Evolutionary conservation across 2,888 invertebrate species (phyloP).

Genomic region (Hydraecia micacea): DNA sequence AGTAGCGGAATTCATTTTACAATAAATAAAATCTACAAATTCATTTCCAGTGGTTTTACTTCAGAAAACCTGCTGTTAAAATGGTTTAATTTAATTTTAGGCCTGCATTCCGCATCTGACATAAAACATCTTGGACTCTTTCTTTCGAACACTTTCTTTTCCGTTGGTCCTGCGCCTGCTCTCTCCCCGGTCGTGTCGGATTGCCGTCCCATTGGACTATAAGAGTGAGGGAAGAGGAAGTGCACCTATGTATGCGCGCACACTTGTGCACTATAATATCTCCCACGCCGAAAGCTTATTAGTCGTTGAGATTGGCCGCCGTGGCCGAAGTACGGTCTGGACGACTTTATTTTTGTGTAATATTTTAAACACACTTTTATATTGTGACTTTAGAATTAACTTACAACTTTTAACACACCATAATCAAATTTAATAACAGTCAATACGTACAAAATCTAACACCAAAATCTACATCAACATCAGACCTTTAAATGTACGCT

Average conservation of each 20-base stretch:
- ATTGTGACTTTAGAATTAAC: background rate
- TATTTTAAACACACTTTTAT: background rate
- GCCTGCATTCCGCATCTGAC: fast-evolving
- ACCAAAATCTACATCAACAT: background rate
- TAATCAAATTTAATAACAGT: background rate
- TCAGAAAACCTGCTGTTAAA: background rate
- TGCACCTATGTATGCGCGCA: no score
- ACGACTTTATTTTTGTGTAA: no score
- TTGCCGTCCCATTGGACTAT: no score
- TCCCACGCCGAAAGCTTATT: no score
- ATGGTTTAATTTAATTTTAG: background rate
- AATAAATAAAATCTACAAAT: constrained; percentile 87
- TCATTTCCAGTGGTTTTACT: constrained; percentile 61
- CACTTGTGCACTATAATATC: no score
- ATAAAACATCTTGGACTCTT: background rate
- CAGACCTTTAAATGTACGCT: constrained; percentile 11
- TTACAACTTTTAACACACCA: background rate
- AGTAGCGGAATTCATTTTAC: constrained; percentile 84
- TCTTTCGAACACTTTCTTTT: background rate
- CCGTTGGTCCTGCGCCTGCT: no score
- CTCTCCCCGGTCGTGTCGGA: no score
- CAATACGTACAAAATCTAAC: background rate
- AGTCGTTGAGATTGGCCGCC: no score
- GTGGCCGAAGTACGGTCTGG: no score
- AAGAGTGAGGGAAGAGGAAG: no score